These are phyloP conservation scores for Melanerpes aurifrons DNA, from an alignment of 2,113 vertebrate genomes.

Conservation along the genomic window DNA sequence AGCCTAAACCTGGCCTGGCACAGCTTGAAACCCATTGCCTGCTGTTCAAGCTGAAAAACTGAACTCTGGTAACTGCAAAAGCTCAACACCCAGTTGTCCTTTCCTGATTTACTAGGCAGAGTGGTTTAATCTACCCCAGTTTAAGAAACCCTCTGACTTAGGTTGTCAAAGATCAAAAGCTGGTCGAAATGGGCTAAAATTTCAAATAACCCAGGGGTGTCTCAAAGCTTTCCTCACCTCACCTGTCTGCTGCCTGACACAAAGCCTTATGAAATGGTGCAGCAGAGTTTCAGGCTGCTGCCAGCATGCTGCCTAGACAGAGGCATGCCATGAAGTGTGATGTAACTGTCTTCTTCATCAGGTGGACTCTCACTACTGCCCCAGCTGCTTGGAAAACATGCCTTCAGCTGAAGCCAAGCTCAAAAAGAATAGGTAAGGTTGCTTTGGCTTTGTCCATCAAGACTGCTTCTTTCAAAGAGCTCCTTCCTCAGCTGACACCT, in stretches of 20 bases:
- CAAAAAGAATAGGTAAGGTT: constrained; percentile 93
- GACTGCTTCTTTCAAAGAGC: background rate
- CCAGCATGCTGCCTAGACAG: background rate
- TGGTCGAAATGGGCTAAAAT: background rate
- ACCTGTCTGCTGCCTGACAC: background rate
- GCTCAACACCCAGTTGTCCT: background rate
- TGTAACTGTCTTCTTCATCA: constrained; percentile 48
- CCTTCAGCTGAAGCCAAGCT: constrained; percentile 98
- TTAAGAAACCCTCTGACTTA: background rate
- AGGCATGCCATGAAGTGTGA: background rate
- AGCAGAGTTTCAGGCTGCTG: background rate
- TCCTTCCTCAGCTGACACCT: background rate
- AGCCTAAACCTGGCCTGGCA: too few species aligned
- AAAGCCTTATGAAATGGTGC: rapidly evolving
- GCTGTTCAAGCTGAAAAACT: background rate
- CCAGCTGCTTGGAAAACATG: constrained; percentile 99
- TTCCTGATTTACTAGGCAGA: background rate
- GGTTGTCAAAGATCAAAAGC: background rate
- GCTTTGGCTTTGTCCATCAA: background rate
- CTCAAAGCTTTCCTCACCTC: background rate
- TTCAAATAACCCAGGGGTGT: background rate
- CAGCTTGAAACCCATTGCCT: background rate
- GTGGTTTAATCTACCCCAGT: background rate
- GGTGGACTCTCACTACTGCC: constrained; percentile 99
- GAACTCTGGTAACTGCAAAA: background rate